Conservation (phyloP, 2,888 invertebrate species). For the Psococerastis gibbosa region DNA sequence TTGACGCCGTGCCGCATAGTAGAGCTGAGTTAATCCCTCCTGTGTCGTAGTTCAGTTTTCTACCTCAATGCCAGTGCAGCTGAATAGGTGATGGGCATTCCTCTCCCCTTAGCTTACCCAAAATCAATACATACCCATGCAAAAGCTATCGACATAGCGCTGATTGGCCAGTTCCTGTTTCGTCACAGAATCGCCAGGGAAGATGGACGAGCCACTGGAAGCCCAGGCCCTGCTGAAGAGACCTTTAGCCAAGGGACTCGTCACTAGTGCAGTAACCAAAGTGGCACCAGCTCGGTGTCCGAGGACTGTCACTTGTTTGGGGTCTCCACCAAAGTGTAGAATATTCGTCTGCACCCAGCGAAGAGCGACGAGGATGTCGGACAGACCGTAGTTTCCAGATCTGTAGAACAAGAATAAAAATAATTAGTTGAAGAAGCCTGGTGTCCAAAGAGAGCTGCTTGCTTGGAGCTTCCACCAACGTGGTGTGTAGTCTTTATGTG, state of each 20-base stretch:
- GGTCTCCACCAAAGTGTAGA: conserved; percentile 66
- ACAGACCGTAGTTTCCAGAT: conserved; percentile 72
- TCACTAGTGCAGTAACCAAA: conserved; percentile 48
- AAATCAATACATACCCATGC: conserved; percentile 9
- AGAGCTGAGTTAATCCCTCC: too few relatives aligned
- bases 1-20: too few relatives aligned
- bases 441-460: too few relatives aligned
- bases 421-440: too few relatives aligned
- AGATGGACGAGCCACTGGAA: conserved; percentile 54
- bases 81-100: too few relatives aligned
- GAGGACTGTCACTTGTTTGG: conserved; percentile 54
- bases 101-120: too few relatives aligned
- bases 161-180: conserved; percentile 41
- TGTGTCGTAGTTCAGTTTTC: too few relatives aligned
- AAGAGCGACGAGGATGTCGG: conserved; percentile 56
- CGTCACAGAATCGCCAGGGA: conserved; percentile 41
- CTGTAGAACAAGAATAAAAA: too few relatives aligned
- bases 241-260: conserved; percentile 28
- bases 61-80: too few relatives aligned
- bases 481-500: too few relatives aligned
- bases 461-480: too few relatives aligned
- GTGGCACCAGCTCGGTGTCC: conserved; percentile 78
- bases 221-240: conserved; percentile 64
- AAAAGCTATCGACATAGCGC: conserved; percentile 34
- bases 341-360: conserved; percentile 69